These are phyloP conservation scores for Mythimna albipuncta DNA, from an alignment of 2,888 invertebrate genomes.

Conservation along the genomic window DNA sequence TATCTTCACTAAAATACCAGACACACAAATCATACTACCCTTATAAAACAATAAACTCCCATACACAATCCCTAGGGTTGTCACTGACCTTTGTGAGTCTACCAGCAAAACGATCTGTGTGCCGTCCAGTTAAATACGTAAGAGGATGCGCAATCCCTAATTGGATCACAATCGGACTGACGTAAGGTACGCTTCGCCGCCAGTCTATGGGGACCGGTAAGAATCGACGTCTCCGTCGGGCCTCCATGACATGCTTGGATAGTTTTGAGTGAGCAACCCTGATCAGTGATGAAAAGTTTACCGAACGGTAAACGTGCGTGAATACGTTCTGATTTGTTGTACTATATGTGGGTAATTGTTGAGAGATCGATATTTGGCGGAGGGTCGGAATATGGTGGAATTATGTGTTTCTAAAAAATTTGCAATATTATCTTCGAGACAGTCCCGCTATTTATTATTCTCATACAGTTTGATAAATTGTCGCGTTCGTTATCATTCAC, in stretches of 20 bases:
- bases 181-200: slow-evolving; percentile 79
- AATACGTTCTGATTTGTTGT: slow-evolving; percentile 57
- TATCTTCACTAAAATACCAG: slow-evolving; percentile 5
- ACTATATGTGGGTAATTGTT: slow-evolving; percentile 35
- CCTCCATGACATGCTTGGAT: slow-evolving; percentile 73
- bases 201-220: slow-evolving; percentile 72
- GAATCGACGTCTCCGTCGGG: slow-evolving; percentile 74
- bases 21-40: slow-evolving; percentile 43
- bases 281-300: slow-evolving; percentile 68
- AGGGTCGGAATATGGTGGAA: not conserved
- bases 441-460: too few species aligned
- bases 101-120: slow-evolving; percentile 76
- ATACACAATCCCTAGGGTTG: slow-evolving; percentile 60
- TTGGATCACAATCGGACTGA: slow-evolving; percentile 87
- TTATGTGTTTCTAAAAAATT: too few species aligned
- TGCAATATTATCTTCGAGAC: too few species aligned
- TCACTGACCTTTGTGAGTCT: slow-evolving; percentile 67
- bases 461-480: too few species aligned
- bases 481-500: too few species aligned
- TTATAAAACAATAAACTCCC: slow-evolving; percentile 64
- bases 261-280: slow-evolving; percentile 69
- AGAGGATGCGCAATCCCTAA: slow-evolving; percentile 86
- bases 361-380: slow-evolving; percentile 14
- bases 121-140: slow-evolving; percentile 86
- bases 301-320: slow-evolving; percentile 64